Conservation (phyloP, 2,888 invertebrate species). For the Drosophila villosipedis region DNA sequence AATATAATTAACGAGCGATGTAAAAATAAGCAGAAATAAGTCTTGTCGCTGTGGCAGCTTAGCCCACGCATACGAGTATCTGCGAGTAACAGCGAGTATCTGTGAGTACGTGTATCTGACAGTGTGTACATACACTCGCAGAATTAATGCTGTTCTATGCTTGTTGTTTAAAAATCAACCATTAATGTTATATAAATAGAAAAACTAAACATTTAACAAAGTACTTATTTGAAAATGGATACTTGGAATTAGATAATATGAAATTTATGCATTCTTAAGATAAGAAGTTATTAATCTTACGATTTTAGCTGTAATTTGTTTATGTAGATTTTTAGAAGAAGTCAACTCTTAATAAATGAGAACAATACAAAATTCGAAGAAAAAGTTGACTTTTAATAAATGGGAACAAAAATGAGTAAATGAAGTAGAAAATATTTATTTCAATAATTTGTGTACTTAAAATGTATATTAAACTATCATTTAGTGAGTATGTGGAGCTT, state of each 20-base stretch:
- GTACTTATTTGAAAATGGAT: neutral
- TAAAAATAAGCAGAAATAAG: constrained; percentile 80
- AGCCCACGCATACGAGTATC: constrained; percentile 63
- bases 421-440: neutral
- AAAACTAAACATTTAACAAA: neutral
- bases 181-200: neutral
- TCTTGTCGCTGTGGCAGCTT: constrained; percentile 80
- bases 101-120: constrained; percentile 22
- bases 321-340: neutral
- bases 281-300: neutral
- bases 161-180: neutral
- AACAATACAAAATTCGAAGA: neutral
- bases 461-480: neutral
- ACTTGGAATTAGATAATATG: neutral
- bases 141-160: neutral
- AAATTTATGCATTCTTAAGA: neutral
- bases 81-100: constrained; percentile 21
- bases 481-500: neutral
- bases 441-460: neutral
- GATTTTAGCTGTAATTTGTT: neutral
- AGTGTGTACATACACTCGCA: constrained; percentile 5
- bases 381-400: neutral
- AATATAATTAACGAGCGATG: constrained; percentile 60
- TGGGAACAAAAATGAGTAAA: neutral
- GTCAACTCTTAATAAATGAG: neutral